These are phyloP conservation scores for Matsumyia berberina DNA, from an alignment of 2,888 invertebrate genomes.

Conservation along the genomic window DNA sequence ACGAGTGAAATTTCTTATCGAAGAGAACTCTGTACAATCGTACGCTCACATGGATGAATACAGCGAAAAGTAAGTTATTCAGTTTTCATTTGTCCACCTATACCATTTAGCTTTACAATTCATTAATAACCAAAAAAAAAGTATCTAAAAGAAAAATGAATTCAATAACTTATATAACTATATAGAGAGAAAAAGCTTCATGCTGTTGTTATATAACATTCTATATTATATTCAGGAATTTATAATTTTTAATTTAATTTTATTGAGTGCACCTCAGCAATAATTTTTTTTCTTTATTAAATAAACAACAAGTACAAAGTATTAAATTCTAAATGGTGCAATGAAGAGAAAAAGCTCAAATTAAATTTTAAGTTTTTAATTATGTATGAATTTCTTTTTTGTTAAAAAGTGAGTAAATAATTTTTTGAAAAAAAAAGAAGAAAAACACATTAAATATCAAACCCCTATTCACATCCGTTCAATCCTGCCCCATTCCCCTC, in stretches of 20 bases:
- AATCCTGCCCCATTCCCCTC: slow-evolving; percentile 84
- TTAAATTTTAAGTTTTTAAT: slow-evolving; percentile 77
- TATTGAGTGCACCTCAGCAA: slow-evolving; percentile 77
- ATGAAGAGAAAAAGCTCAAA: slow-evolving; percentile 84
- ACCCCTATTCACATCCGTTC: slow-evolving; percentile 82
- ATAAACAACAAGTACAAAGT: slow-evolving; percentile 46
- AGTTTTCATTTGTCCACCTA: slow-evolving; percentile 77
- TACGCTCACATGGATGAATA: slow-evolving; percentile 99
- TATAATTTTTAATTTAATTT: slow-evolving; percentile 59
- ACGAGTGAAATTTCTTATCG: slow-evolving; percentile 98
- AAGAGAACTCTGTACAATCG: slow-evolving; percentile 99
- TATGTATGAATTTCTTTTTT: slow-evolving; percentile 67
- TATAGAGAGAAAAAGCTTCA: slow-evolving; percentile 20
- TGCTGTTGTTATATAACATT: slow-evolving; percentile 9
- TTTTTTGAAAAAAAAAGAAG: slow-evolving; percentile 75
- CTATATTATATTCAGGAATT: slow-evolving; percentile 53
- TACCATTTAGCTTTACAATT: slow-evolving; percentile 27
- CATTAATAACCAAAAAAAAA: slow-evolving; percentile 16
- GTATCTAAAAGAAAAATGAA: slow-evolving; percentile 32
- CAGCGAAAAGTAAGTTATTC: slow-evolving; percentile 96
- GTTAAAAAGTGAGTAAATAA: slow-evolving; percentile 57
- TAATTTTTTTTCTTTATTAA: slow-evolving; percentile 40
- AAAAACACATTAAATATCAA: slow-evolving; percentile 78
- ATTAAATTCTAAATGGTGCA: slow-evolving; percentile 80
- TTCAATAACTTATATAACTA: slow-evolving; percentile 29